Percentiles rank a stretch among this genome's conserved stretches.
Conservation (phyloP, 2,113 vertebrate genomes). For the Melospiza melodia region DNA sequence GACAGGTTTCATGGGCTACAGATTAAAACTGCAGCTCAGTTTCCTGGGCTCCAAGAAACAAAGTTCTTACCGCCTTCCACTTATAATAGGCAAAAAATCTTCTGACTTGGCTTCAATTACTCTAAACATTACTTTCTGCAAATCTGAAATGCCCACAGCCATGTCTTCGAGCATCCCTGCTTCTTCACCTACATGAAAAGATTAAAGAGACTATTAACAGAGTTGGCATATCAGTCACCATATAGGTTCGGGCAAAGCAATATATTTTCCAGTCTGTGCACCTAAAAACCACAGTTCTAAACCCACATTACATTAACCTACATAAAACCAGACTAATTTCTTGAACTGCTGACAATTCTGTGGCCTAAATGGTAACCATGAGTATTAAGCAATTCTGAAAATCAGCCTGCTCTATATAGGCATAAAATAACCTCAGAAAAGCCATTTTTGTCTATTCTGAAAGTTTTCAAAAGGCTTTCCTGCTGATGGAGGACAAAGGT, state of each 20-base stretch:
- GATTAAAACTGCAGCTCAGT: background rate
- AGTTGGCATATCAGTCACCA: background rate
- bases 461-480: background rate
- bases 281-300: background rate
- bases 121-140: slow-evolving; percentile 91
- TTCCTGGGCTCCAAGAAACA: background rate
- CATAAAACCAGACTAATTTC: slow-evolving; percentile 4
- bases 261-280: background rate
- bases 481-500: background rate
- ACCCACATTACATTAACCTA: slow-evolving; percentile 9
- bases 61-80: slow-evolving; percentile 89
- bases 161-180: slow-evolving; percentile 98
- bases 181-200: slow-evolving; percentile 86
- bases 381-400: background rate
- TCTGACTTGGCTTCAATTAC: slow-evolving; percentile 90
- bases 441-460: background rate
- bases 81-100: slow-evolving; percentile 89
- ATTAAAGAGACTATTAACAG: slow-evolving; percentile 40
- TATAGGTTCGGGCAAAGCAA: background rate
- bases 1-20: background rate
- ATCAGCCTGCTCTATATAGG: background rate
- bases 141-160: slow-evolving; percentile 93
- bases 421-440: background rate
- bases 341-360: background rate
- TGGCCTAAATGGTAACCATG: background rate